Conservation (phyloP, 2,113 vertebrate species). For the Gallinago media region DNA sequence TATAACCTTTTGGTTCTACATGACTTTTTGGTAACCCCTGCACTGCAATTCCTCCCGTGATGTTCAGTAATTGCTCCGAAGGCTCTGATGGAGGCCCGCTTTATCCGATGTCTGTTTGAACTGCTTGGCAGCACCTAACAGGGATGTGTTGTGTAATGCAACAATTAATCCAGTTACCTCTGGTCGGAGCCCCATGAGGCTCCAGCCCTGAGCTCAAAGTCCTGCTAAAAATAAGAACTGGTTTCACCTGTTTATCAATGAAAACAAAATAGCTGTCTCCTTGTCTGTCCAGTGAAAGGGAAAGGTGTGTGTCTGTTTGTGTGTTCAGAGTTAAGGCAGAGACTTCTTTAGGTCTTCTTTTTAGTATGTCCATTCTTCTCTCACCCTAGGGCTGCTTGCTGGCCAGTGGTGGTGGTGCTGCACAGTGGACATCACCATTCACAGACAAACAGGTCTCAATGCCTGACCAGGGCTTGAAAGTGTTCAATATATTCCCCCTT, state of each 20-base stretch:
- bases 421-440: background rate
- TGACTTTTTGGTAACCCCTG: background rate
- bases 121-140: background rate
- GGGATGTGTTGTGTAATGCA: background rate
- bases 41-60: background rate
- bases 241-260: background rate
- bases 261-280: background rate
- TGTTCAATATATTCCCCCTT: rapidly evolving
- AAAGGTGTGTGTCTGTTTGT: background rate
- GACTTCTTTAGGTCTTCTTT: background rate
- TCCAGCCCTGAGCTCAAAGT: background rate
- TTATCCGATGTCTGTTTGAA: background rate
- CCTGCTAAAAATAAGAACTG: background rate
- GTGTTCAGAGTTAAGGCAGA: background rate
- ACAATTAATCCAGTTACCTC: background rate
- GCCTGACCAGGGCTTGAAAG: background rate
- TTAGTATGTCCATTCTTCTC: background rate
- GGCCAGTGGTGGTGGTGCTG: background rate
- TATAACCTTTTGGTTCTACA: background rate
- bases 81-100: background rate
- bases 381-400: background rate
- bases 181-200: background rate
- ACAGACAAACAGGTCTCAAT: background rate
- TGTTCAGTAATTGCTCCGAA: background rate
- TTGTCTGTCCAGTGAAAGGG: background rate